phyloP scores from a whole-genome alignment of 2,113 vertebrate species.

The Bagarius yarrelli region DNA sequence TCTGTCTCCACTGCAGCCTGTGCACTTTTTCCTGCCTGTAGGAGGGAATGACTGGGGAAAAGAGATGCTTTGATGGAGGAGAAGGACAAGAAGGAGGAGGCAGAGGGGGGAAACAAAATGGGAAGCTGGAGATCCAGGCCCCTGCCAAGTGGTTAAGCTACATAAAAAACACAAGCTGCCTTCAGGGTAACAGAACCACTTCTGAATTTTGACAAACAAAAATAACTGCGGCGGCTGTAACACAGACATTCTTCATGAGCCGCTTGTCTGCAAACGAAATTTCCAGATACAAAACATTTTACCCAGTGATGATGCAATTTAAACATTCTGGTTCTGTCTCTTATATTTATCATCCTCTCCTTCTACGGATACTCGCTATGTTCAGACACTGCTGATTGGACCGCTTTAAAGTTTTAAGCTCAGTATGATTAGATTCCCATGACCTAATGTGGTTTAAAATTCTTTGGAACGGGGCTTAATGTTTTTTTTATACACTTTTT shows the following conservation, averaged over 20 bases:
- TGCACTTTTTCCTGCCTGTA: constrained; percentile 85
- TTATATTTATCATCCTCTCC: constrained; percentile 60
- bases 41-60: constrained; percentile 69
- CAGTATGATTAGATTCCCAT: constrained; percentile 74
- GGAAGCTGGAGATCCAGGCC: constrained; percentile 70
- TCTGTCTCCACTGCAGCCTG: constrained; percentile 91
- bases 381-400: constrained; percentile 66
- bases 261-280: constrained; percentile 60
- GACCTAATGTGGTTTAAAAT: constrained; percentile 77
- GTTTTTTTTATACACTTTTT: constrained; percentile 65
- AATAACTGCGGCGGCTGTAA: constrained; percentile 60
- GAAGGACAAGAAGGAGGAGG: constrained; percentile 64
- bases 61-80: constrained; percentile 65
- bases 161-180: constrained; percentile 79
- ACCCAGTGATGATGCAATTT: constrained; percentile 54
- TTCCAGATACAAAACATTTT: constrained; percentile 63
- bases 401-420: constrained; percentile 70
- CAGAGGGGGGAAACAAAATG: constrained; percentile 66
- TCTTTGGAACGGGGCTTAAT: constrained; percentile 65
- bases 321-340: constrained; percentile 61
- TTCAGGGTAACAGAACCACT: constrained; percentile 71
- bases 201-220: constrained; percentile 70
- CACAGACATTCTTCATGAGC: constrained; percentile 57
- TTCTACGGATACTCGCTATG: constrained; percentile 56
- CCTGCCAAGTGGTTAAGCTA: constrained; percentile 78